Conservation (phyloP, 2,797 vertebrate species). For the Pangasius mekongensis region DNA sequence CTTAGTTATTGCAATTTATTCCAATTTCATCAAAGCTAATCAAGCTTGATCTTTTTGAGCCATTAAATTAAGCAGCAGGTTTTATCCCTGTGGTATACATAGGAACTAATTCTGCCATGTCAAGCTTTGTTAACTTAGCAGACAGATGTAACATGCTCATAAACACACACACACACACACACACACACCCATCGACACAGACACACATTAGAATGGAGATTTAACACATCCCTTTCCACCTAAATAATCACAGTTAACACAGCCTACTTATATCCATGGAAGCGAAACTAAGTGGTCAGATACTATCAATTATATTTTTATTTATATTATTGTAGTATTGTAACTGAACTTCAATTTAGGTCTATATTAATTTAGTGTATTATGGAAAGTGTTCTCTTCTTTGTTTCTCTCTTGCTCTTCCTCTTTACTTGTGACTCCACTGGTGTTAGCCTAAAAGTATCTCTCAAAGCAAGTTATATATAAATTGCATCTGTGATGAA, state of each 20-base stretch:
- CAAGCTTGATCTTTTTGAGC: conserved; percentile 57
- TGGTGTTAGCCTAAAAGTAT: background rate
- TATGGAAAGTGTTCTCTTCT: background rate
- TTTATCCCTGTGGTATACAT: conserved; percentile 39
- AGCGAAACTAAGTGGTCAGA: background rate
- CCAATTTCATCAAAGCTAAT: conserved; percentile 55
- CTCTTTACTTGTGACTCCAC: background rate
- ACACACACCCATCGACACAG: background rate
- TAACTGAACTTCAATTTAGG: background rate
- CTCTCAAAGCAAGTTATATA: background rate
- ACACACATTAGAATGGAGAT: background rate
- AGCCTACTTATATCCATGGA: background rate
- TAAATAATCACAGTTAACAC: background rate
- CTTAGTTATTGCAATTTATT: conserved; percentile 28
- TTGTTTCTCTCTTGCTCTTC: background rate
- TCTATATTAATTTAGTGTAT: background rate
- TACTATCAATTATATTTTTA: background rate
- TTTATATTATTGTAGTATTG: background rate
- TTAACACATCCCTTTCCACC: background rate
- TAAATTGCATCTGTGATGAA: background rate
- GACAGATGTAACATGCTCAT: background rate
- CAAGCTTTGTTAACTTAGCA: conserved; percentile 45
- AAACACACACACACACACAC: background rate
- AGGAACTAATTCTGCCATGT: conserved; percentile 52
- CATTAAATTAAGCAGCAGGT: conserved; percentile 60